phyloP scores from a whole-genome alignment of 2,888 invertebrate species.

The Drosophila trichaetosa region DNA sequence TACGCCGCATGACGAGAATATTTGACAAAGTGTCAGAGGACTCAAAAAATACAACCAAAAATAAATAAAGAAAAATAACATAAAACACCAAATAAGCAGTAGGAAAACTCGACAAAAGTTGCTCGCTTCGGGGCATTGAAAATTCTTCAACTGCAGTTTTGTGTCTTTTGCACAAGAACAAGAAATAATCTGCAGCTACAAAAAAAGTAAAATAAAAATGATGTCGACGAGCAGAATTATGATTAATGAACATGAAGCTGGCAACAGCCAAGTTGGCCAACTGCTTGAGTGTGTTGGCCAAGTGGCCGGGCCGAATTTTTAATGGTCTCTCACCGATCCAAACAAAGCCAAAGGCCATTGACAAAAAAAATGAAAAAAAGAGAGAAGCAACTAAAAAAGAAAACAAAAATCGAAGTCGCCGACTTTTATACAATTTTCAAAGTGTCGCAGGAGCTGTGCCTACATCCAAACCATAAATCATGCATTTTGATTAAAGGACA shows the following conservation, averaged over 20 bases:
- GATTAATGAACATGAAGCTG: slow-evolving; percentile 65
- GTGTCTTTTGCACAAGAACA: slow-evolving; percentile 56
- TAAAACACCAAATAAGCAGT: slow-evolving; percentile 24
- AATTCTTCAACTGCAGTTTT: slow-evolving; percentile 67
- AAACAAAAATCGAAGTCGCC: slow-evolving; percentile 28
- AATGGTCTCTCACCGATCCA: slow-evolving; percentile 61
- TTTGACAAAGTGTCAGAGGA: slow-evolving; percentile 50
- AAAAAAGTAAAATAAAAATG: slow-evolving; percentile 18
- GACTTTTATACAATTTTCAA: slow-evolving; percentile 55
- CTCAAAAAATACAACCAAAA: slow-evolving; percentile 15
- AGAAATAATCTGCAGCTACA: slow-evolving; percentile 57
- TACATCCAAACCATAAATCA: slow-evolving; percentile 63
- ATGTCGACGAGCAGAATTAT: slow-evolving; percentile 66
- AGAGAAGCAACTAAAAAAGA: slow-evolving; percentile 29
- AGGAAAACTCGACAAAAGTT: slow-evolving; percentile 55
- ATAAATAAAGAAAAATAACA: slow-evolving; percentile 4
- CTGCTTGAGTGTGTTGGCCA: slow-evolving; percentile 60
- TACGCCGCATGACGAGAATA: slow-evolving; percentile 65
- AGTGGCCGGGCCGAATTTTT: slow-evolving; percentile 72
- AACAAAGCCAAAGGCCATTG: slow-evolving; percentile 71
- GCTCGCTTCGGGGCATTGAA: slow-evolving; percentile 57
- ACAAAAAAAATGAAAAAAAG: slow-evolving; percentile 45
- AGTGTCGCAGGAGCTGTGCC: slow-evolving; percentile 29
- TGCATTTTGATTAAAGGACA: slow-evolving; percentile 69
- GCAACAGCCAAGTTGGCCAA: slow-evolving; percentile 57